Percentiles rank a stretch among this genome's conserved stretches.
Conservation (phyloP, 2,797 vertebrate species). For the Masticophis lateralis region DNA sequence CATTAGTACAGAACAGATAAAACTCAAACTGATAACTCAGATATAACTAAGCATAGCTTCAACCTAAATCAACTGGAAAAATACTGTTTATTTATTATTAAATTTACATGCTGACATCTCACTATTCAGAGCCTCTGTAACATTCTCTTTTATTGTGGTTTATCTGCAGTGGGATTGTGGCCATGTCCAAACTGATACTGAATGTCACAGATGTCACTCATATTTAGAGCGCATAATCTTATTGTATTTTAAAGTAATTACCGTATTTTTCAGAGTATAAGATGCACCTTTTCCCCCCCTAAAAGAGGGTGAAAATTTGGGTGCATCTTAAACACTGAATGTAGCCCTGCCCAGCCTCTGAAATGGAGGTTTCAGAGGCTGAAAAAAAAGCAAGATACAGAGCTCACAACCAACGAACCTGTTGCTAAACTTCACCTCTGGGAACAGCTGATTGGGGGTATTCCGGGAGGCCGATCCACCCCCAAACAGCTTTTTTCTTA, state of each 20-base stretch:
- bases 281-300: too few species aligned
- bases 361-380: too few species aligned
- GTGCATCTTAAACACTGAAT: too few species aligned
- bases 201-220: neutral
- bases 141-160: neutral
- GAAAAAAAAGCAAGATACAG: too few species aligned
- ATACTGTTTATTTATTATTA: neutral
- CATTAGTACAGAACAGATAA: constrained; percentile 34
- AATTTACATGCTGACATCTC: neutral
- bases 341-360: too few species aligned
- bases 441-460: too few species aligned
- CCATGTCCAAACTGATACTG: neutral
- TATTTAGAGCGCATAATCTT: neutral
- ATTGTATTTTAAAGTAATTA: neutral
- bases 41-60: neutral
- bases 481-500: too few species aligned
- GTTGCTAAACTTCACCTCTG: too few species aligned
- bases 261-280: too few species aligned
- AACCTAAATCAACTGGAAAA: neutral
- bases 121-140: neutral
- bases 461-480: too few species aligned
- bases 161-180: neutral
- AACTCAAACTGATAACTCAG: constrained; percentile 15
- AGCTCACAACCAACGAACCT: too few species aligned
- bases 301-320: too few species aligned